A percentile compares a stretch with the other conserved stretches of the same genome.
Conservation (phyloP, 2,797 vertebrate species). For the Syndactyla subalaris region DNA sequence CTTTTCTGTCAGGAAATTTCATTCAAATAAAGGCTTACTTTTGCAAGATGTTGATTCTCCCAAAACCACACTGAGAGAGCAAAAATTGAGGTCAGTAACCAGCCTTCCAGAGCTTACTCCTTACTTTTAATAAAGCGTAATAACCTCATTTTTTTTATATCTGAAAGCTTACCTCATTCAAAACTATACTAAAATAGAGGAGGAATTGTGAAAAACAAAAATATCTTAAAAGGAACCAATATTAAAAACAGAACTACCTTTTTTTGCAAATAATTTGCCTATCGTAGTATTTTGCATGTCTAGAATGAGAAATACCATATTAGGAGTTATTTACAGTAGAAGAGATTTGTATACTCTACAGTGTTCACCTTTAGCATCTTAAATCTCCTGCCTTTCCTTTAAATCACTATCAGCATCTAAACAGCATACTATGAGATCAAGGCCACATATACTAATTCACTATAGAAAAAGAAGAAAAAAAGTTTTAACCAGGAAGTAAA, state of each 20-base stretch:
- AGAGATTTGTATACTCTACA: not conserved
- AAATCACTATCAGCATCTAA: not conserved
- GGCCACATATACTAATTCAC: not conserved
- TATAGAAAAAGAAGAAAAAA: not conserved
- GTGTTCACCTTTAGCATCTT: not conserved
- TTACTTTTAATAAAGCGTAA: not conserved
- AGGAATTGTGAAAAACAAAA: not conserved
- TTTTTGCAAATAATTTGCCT: not conserved
- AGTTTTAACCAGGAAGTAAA: not conserved
- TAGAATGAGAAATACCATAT: not conserved
- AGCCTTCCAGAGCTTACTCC: not conserved
- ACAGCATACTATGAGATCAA: not conserved
- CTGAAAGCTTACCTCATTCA: not conserved
- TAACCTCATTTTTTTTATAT: not conserved
- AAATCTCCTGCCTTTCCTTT: not conserved
- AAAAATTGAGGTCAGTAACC: not conserved
- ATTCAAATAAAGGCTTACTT: not conserved
- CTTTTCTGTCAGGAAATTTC: not conserved
- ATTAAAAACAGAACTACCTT: not conserved
- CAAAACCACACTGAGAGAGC: not conserved
- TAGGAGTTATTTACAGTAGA: not conserved
- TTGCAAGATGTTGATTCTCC: not conserved
- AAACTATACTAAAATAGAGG: not conserved
- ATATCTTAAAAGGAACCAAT: not conserved
- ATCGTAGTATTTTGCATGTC: not conserved